Conservation (phyloP, 2,888 invertebrate species). For the Dusona sp. region DNA sequence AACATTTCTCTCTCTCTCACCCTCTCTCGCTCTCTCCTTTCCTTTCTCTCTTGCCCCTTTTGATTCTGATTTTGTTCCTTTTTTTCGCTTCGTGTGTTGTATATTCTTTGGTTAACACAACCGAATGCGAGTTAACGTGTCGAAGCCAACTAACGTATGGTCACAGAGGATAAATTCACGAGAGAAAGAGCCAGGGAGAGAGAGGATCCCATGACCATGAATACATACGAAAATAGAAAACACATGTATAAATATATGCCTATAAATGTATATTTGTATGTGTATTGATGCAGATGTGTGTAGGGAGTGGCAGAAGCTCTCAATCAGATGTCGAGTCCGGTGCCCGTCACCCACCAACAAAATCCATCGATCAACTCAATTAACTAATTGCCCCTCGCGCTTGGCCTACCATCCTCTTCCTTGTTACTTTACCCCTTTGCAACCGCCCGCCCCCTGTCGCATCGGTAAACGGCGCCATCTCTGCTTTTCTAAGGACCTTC, state of each 20-base stretch:
- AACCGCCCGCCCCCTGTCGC: constrained; percentile 6
- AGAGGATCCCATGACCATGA: constrained; percentile 29
- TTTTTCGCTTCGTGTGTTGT: constrained; percentile 24
- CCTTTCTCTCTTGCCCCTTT: background rate
- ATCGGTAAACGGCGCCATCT: constrained; percentile 26
- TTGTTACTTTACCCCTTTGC: constrained; percentile 33
- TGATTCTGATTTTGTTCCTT: background rate
- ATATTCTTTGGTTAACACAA: constrained; percentile 42
- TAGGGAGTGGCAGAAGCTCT: constrained; percentile 76
- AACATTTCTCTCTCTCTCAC: background rate
- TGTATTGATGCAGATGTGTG: constrained; percentile 19
- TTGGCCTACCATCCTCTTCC: constrained; percentile 52
- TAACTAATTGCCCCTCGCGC: constrained; percentile 82
- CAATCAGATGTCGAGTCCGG: constrained; percentile 82
- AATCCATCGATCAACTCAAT: constrained; percentile 84
- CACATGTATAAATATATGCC: background rate
- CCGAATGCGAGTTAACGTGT: constrained; percentile 34
- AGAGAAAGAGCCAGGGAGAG: constrained; percentile 33
- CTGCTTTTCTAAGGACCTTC: constrained; percentile 31
- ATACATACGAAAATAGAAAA: constrained; percentile 14
- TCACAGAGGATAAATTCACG: constrained; percentile 41
- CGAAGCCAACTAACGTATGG: constrained; percentile 44
- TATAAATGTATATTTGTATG: background rate
- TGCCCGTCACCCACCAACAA: constrained; percentile 79
- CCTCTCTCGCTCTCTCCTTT: background rate